phyloP scores from a whole-genome alignment of 2,888 invertebrate species.

The Ophioninae sp. region DNA sequence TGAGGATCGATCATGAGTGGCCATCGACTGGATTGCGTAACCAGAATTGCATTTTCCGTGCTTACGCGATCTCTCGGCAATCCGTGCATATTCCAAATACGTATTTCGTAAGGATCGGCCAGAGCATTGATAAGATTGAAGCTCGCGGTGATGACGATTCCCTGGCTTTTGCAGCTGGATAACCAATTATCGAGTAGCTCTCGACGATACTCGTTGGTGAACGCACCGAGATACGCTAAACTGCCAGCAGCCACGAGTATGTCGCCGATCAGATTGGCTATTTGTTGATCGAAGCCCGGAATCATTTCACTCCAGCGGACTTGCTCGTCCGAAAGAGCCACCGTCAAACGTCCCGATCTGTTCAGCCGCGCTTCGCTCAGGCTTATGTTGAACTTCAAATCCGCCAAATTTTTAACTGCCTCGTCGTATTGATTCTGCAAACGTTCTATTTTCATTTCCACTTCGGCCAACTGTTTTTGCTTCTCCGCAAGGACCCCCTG shows the following conservation, averaged over 20 bases:
- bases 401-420: slow-evolving; percentile 89
- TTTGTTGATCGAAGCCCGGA: slow-evolving; percentile 85
- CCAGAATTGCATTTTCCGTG: slow-evolving; percentile 95
- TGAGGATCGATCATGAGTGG: slow-evolving; percentile 97
- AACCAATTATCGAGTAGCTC: slow-evolving; percentile 88
- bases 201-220: slow-evolving; percentile 88
- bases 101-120: slow-evolving; percentile 93
- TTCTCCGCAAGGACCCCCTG: slow-evolving; percentile 90
- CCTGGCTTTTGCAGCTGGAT: slow-evolving; percentile 84
- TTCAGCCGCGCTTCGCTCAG: slow-evolving; percentile 89
- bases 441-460: slow-evolving; percentile 86
- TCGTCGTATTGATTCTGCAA: slow-evolving; percentile 86
- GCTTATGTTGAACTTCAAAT: slow-evolving; percentile 88
- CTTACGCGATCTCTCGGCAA: slow-evolving; percentile 93
- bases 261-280: slow-evolving; percentile 91
- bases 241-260: slow-evolving; percentile 93
- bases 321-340: slow-evolving; percentile 93
- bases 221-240: slow-evolving; percentile 95
- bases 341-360: slow-evolving; percentile 91
- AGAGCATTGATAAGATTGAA: slow-evolving; percentile 87
- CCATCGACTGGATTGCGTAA: slow-evolving; percentile 91
- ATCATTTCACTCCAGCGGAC: slow-evolving; percentile 91
- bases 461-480: slow-evolving; percentile 90
- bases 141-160: slow-evolving; percentile 88
- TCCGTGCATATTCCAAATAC: slow-evolving; percentile 94